Evolutionary conservation across 2,113 vertebrate genomes (phyloP).

Genomic region (Lophura nycthemera): DNA sequence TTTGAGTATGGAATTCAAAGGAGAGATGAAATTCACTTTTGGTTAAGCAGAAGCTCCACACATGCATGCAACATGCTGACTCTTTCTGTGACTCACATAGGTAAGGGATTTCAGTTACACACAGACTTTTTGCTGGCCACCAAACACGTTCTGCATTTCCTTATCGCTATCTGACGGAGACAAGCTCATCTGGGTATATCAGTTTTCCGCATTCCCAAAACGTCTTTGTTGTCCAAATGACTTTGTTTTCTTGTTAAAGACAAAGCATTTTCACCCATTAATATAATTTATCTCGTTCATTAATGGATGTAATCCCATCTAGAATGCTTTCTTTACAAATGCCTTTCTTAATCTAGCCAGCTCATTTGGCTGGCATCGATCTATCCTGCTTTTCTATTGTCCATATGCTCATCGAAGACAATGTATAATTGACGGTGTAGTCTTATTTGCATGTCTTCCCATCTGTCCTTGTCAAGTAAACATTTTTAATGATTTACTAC

Average conservation of each 20-base stretch:
- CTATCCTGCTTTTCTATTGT: neutral
- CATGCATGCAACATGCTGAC: neutral
- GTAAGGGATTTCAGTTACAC: neutral
- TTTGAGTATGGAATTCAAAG: neutral
- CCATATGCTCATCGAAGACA: conserved; percentile 3
- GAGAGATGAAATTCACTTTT: neutral
- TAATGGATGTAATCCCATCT: neutral
- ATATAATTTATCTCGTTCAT: neutral
- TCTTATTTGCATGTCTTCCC: conserved; percentile 22
- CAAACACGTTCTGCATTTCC: neutral
- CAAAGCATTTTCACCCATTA: neutral
- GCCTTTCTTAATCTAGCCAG: neutral
- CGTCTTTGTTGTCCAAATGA: neutral
- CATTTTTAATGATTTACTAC: conserved; percentile 32
- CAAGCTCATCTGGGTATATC: neutral
- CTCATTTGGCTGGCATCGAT: neutral
- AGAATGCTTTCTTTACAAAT: neutral
- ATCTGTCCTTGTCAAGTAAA: conserved; percentile 31
- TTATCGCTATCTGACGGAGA: neutral
- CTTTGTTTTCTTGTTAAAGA: neutral
- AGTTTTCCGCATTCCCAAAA: neutral
- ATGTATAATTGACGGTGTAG: neutral
- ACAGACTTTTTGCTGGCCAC: neutral
- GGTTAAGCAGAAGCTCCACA: neutral
- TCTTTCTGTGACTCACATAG: rapidly evolving